Base-by-base conservation (phyloP, 2,888 invertebrate genomes). In the Parnassius mnemosyne region DNA sequence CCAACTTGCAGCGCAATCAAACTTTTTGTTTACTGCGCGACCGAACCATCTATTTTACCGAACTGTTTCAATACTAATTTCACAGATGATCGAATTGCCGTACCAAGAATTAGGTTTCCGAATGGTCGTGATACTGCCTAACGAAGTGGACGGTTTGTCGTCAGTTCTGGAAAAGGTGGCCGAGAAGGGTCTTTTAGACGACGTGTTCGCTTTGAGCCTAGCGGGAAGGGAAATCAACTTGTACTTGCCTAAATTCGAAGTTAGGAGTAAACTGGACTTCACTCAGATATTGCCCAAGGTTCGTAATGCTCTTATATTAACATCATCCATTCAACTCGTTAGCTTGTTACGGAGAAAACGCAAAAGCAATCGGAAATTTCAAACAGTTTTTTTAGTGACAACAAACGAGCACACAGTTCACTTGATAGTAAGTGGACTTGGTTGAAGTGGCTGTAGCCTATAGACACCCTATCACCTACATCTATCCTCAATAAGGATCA, bases 101-200 rank as follows among this genome's bases (percentile, higher is more conserved):
- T 84, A 84, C 72, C 75, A 82, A 68, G 83, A 84, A 60, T 41
- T 2, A 0, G 75, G 77, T 3, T 84, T 83, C 75, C 83, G 84
- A 11, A 84, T 84, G 83, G 73, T 84, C 7, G 65, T 84, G 1
- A 73, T 83, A 3, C 73, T 84, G 9, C 83, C 85, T 0, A 65
- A 83, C 53, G 73, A 79, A 53, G 57, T 80, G 1, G 78, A 84
- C 44, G 84, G 84, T 46, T 76, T 84, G 0, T 62, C 73, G 0
- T 61, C 71, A 0, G 73, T 83, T n/a, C 53, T 84, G 51, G 73
- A 79, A 57, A 83, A 84, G 64, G 76, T 75, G 2, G 63, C 77
- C 0, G 49, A 71, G 20, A 73, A 68, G 25, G 83, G 84, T 1
- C 61, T 84, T 5, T 68, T 84, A 3, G 64, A 70, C 9, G 80